Evolutionary conservation across 1,140 invertebrate genomes (phyloP).

Genomic region (Uloborus diversus): DNA sequence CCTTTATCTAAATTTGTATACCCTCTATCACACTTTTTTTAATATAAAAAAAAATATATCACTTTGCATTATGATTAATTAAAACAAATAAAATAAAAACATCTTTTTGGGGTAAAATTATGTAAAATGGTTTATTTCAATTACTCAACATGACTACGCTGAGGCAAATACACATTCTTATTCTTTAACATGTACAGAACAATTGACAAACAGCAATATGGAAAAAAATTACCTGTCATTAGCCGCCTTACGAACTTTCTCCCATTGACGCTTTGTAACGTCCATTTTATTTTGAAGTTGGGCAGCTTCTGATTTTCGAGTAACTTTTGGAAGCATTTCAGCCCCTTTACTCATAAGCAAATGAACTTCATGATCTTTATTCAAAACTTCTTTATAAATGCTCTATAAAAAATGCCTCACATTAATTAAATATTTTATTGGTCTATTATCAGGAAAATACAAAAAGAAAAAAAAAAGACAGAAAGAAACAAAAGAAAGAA

Average conservation of each 20-base stretch:
- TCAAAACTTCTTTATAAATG: slow-evolving; percentile 85
- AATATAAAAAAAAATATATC: too few relatives aligned
- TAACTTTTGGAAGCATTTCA: slow-evolving; percentile 74
- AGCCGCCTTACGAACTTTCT: slow-evolving; percentile 85
- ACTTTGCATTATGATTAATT: too few relatives aligned
- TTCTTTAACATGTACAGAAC: too few relatives aligned
- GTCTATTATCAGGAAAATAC: background rate
- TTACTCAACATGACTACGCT: too few relatives aligned
- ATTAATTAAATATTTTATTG: background rate
- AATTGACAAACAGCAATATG: too few relatives aligned
- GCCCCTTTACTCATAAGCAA: slow-evolving; percentile 92
- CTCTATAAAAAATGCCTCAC: slow-evolving; percentile 67
- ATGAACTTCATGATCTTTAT: slow-evolving; percentile 91
- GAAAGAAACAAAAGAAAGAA: too few relatives aligned
- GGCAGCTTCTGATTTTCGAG: slow-evolving; percentile 67
- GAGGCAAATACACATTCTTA: too few relatives aligned
- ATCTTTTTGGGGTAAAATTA: too few relatives aligned
- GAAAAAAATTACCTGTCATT: slow-evolving; percentile 72
- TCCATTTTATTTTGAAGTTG: slow-evolving; percentile 77
- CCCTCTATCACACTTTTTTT: too few relatives aligned
- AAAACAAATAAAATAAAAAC: too few relatives aligned
- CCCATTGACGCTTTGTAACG: slow-evolving; percentile 88
- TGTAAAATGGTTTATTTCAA: too few relatives aligned
- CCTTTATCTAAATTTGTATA: too few relatives aligned
- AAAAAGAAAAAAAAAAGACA: background rate